Base-by-base conservation (phyloP, 2,888 invertebrate genomes). In the Metacarcinus magister region DNA sequence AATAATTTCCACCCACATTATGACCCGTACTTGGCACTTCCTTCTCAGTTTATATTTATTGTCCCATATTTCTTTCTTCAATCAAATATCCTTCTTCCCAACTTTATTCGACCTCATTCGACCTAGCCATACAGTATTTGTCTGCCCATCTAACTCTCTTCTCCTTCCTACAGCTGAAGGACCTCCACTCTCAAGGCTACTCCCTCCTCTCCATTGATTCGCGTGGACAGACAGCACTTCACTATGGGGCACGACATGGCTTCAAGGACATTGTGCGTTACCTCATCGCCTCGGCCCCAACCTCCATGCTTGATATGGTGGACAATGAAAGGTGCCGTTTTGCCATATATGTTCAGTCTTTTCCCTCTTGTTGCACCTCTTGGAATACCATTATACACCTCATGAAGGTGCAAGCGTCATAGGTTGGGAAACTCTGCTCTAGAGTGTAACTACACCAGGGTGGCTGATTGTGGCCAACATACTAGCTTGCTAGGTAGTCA, bases 231-330 rank as follows among this genome's bases (percentile, higher is more conserved):
- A 99, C 99, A 60, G 98, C 99, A 95, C 98, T 99, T 97, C 99
- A 99, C 98, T 98, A 99, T 97, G 99, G 99, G 67, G 98, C 99
- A 95, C 98, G 98, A 97, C 98, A 98, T 97, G 99, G 99, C 93
- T 98, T 99, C 98, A 99, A 98, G 97, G 99, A 99, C 97, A 98
- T 99, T 97, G 98, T 99, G 96, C 98, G 98, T 98, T 99, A 99
- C 97, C 98, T 99, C 97, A 98, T 99, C 97, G 98, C 99, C 95
- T 98, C 98, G 97, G 99, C 99, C 43, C 99, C 99, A 16, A 98
- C 98, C 95, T 98, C 98, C 92, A 98, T 99, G 96, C 98, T 99
- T 96, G 98, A 99, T 97, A 98, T 99, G 98, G 98, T 98, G 96
- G 99, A 99, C 97, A 98, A 98, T 97, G 99, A 98, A 97, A 98